These are phyloP conservation scores for Anoncus sp. DNA, from an alignment of 2,888 invertebrate species.

Conservation along the genomic window DNA sequence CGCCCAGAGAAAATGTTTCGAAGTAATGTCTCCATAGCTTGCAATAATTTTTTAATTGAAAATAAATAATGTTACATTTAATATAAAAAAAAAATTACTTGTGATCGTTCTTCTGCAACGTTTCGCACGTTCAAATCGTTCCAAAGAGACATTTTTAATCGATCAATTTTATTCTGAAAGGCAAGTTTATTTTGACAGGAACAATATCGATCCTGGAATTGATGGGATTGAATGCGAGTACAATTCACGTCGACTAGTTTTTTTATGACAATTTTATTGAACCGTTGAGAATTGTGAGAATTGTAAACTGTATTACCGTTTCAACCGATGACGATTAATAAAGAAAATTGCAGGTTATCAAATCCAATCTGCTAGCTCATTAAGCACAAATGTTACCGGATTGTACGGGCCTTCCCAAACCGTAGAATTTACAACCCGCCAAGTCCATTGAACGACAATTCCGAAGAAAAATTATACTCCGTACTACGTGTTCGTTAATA, in stretches of 20 bases:
- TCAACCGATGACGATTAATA: constrained; percentile 14
- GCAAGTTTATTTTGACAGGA: not conserved
- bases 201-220: not conserved
- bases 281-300: not conserved
- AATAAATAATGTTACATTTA: no score
- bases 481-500: constrained; percentile 17
- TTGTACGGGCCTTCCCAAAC: constrained; percentile 1
- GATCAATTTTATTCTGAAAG: no score
- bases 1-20: no score
- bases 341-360: constrained; percentile 28
- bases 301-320: not conserved
- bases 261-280: not conserved
- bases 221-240: not conserved
- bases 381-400: constrained; percentile 31
- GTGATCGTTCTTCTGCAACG: not conserved
- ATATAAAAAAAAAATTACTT: not conserved
- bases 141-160: no score
- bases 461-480: constrained; percentile 41
- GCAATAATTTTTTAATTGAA: no score
- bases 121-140: not conserved
- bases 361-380: constrained; percentile 10
- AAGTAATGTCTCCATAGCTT: no score
- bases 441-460: constrained; percentile 44
- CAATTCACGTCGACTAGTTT: not conserved
- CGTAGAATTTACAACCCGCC: constrained; percentile 36